Evolutionary conservation across 2,113 vertebrate species (phyloP), one percentile per base, ranked within the genome.

Genomic region (Poeciliopsis retropinna): DNA sequence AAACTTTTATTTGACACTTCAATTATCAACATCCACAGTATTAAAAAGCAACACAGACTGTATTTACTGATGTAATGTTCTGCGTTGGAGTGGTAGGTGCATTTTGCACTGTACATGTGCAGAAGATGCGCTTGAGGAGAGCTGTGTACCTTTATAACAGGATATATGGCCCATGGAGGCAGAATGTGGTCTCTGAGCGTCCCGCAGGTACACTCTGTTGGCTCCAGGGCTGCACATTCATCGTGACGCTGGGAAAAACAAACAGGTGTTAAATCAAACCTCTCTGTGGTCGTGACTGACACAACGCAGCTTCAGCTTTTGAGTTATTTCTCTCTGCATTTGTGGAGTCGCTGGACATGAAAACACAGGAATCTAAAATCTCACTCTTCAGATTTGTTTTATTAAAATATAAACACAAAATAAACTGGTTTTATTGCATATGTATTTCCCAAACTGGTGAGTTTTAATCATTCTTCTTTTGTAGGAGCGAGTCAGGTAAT

Each of bases 141-240:
- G 67, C 37, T 73, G 19, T 67, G 75, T 92, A 98, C 97, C 96
- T 97, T 95, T 72, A 98, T 94, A 13, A 96, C 91, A 28, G 97
- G 97, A 85, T 96, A 98, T 84, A 98, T 97, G 41, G 96, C 95
- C 73, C 96, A 96, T 0, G 97, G 97, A 67, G 97, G 97, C 81
- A 98, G 93, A 90, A 98, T 89, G 77, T 98, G 97, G 81, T 98
- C 97, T 69, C 92, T 93, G 75, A 97, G 94, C 9, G 79, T 83
- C 67, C 97, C 97, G 60, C 96, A 96, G 73, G 93, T 94, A 73
- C 97, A 98, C 73, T 92, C 85, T 1, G 81, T 84, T 7, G 95
- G 90, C 75, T 96, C 83, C 70, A 91, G 82, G 47, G 89, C 72
- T 4, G 90, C 93, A 91, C 97, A 98, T 32, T 96, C 95, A 67